Base-by-base conservation (phyloP, 2,797 vertebrate species). In the Enteromius thamalakanensis region DNA sequence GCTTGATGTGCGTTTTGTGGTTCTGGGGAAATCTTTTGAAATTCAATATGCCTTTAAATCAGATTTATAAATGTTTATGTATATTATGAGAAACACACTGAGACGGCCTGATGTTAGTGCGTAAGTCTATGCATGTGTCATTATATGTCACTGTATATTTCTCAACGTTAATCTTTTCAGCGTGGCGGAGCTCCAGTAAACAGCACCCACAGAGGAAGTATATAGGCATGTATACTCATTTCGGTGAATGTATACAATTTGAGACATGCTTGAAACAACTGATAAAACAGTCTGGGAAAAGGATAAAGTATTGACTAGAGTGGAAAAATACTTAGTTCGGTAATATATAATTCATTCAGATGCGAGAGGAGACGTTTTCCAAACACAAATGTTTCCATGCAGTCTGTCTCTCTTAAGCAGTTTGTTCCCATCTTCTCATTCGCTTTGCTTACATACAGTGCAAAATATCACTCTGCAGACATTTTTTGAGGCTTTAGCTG, bases 51-150 rank as follows among this genome's bases (percentile, higher is more conserved):
- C 88, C 91, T 92, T 94, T 94, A 95, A 96, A 95, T 95, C 93
- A 93, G 93, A 95, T 95, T 95, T 95, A 93, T 94, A 95, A 94
- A 96, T 95, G 94, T 96, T 95, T 95, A 94, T 93, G 92, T 93
- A 92, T 90, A 91, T 94, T 95, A 95, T 94, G 91, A 94, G 93
- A 95, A 94, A 92, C 93, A 94, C 92, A 92, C 42, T 75, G 86
- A 82, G 88, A 32, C 86, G 58, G 21, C 58, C 65, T 64, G 80
- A 64, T 55, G 70, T 84, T 70, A 68, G 69, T 76, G 78, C 26
- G 29, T 77, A 65, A 67, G 79, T 81, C 67, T 84, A 80, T 67
- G 55, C 55, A 60, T 84, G 67, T 60, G 74, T 47, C 72, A 74
- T 80, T 76, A 81, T 64, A 81, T 71, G 76, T 85, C 76, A 71